Conservation (phyloP, 2,113 vertebrate species). For the Morone saxatilis region DNA sequence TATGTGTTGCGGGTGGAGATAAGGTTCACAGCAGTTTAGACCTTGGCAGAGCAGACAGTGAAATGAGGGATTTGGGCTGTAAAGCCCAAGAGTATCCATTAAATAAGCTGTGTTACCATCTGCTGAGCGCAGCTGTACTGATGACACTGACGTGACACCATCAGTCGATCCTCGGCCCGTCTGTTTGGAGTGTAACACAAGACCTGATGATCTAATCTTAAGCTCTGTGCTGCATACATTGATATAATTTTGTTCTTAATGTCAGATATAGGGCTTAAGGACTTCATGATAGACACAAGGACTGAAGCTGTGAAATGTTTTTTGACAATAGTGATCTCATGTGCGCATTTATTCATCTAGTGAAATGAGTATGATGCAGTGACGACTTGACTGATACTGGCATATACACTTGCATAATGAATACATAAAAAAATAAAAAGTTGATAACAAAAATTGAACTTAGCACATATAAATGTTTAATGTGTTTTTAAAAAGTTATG, state of each 20-base stretch:
- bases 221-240: background rate
- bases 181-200: background rate
- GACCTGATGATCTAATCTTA: background rate
- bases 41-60: constrained; percentile 10
- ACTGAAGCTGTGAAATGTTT: background rate
- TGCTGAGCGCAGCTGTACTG: constrained; percentile 55
- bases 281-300: background rate
- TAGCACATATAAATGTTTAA: background rate
- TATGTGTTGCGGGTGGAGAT: background rate
- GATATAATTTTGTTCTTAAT: background rate
- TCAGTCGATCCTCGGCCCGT: constrained; percentile 14
- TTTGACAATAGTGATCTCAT: background rate
- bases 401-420: background rate
- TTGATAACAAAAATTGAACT: background rate
- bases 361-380: background rate
- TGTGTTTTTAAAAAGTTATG: background rate
- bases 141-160: constrained; percentile 44
- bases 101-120: constrained; percentile 62
- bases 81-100: constrained; percentile 31
- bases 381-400: background rate
- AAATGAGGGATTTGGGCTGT: constrained; percentile 55
- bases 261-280: background rate
- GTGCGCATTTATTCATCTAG: background rate
- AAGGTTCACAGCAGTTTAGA: constrained; percentile 16
- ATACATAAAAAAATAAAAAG: background rate